Conservation (phyloP, 2,797 vertebrate species). For the Phalanger gymnotis region DNA sequence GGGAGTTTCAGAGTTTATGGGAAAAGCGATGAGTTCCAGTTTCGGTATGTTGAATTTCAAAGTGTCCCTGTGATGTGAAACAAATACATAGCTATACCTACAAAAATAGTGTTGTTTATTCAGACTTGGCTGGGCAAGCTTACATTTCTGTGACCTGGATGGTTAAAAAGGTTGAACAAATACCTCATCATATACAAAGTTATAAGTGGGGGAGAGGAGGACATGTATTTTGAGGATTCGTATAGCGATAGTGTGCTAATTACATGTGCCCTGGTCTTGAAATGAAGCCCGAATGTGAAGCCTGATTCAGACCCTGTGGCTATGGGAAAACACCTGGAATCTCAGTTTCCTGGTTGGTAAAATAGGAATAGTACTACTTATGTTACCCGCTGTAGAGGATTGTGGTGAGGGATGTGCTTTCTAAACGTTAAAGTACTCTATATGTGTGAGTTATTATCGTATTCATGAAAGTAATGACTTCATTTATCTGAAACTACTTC, state of each 20-base stretch:
- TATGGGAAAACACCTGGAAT: background rate
- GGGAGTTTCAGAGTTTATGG: background rate
- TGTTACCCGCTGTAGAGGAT: background rate
- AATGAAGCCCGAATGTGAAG: background rate
- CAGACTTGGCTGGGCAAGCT: background rate
- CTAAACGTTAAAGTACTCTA: background rate
- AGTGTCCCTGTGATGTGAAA: background rate
- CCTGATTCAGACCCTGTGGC: background rate
- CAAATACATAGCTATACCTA: background rate
- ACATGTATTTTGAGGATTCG: background rate
- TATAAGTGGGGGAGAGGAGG: background rate
- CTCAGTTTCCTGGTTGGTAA: background rate
- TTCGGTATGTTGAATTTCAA: background rate
- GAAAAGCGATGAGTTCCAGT: background rate
- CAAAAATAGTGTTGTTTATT: background rate
- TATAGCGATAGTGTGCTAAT: background rate
- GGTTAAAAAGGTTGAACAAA: background rate
- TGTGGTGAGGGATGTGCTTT: background rate
- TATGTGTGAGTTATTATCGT: background rate
- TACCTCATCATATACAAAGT: background rate
- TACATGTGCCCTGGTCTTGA: background rate
- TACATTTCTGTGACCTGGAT: background rate
- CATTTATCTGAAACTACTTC: background rate
- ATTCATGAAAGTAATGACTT: background rate
- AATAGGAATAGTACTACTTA: background rate